Percentiles rank a stretch among this genome's conserved stretches.
Evolutionary conservation across 1,140 invertebrate genomes (phyloP).

Genomic region (Aphaenogaster rudis): DNA sequence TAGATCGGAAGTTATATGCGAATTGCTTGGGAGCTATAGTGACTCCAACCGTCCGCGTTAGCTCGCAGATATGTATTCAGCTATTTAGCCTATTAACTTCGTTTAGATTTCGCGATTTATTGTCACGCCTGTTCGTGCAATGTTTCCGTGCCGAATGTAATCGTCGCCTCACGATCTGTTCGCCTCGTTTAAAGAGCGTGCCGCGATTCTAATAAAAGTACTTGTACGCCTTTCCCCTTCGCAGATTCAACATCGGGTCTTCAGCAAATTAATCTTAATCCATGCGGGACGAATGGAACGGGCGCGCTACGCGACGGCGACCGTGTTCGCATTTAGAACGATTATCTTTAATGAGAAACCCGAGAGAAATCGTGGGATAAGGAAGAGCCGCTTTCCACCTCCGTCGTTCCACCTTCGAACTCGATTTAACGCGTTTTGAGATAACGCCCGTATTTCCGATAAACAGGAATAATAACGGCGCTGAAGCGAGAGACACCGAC

Average conservation of each 20-base stretch:
- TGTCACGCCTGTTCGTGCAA: not conserved
- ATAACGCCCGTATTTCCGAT: conserved; percentile 22
- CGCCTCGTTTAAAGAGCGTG: not conserved
- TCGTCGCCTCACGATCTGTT: not conserved
- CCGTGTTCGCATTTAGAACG: conserved; percentile 14
- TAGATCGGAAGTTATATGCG: conserved; percentile 52
- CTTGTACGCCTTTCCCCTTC: not conserved
- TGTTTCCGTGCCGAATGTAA: not conserved
- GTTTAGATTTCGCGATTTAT: conserved; percentile 10
- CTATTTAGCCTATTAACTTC: conserved; percentile 36
- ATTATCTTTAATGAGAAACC: conserved; percentile 25
- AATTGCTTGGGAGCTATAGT: conserved; percentile 36
- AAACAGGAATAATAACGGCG: conserved; percentile 28
- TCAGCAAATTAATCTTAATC: conserved; percentile 30
- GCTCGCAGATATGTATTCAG: conserved; percentile 18
- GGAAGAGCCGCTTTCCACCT: not conserved
- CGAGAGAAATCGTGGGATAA: conserved; percentile 17
- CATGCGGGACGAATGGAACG: not conserved
- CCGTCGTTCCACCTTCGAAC: not conserved
- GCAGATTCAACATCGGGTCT: not conserved
- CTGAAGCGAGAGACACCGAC: not conserved
- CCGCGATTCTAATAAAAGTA: not conserved
- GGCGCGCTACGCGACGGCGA: not conserved
- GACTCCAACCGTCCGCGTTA: conserved; percentile 21
- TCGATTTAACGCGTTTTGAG: conserved; percentile 7